phyloP scores from a whole-genome alignment of 2,797 vertebrate genomes.

The Clarias platycephalus region DNA sequence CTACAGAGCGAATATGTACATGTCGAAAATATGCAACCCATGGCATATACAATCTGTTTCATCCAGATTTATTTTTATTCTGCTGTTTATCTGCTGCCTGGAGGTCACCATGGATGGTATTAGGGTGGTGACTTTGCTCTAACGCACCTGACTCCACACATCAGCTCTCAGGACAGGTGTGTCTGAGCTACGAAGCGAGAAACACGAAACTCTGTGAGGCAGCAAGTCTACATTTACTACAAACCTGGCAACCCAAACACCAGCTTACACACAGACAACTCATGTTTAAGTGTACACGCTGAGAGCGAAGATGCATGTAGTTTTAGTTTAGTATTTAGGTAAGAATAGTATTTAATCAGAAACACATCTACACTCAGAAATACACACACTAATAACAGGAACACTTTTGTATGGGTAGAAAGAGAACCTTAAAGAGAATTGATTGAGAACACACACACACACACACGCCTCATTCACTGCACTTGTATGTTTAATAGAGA shows the following conservation, averaged over 20 bases:
- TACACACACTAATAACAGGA: background rate
- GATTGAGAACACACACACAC: no score
- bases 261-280: background rate
- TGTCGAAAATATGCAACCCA: background rate
- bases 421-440: background rate
- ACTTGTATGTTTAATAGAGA: background rate
- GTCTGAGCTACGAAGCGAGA: background rate
- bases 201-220: background rate
- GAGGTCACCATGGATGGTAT: background rate
- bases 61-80: background rate
- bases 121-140: constrained; percentile 12
- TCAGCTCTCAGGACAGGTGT: constrained; percentile 27
- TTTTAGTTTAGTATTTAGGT: background rate
- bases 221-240: constrained; percentile 2
- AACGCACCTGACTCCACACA: constrained; percentile 21
- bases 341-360: background rate
- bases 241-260: constrained; percentile 14
- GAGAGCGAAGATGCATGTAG: background rate
- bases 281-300: background rate
- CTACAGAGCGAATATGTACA: background rate
- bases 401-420: background rate
- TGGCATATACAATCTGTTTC: background rate
- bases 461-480: background rate
- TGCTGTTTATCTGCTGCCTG: background rate
- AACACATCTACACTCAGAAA: background rate